Evolutionary conservation across 2,888 invertebrate genomes (phyloP), one percentile per base, ranked within the genome.

Genomic region (Venusia cambrica): DNA sequence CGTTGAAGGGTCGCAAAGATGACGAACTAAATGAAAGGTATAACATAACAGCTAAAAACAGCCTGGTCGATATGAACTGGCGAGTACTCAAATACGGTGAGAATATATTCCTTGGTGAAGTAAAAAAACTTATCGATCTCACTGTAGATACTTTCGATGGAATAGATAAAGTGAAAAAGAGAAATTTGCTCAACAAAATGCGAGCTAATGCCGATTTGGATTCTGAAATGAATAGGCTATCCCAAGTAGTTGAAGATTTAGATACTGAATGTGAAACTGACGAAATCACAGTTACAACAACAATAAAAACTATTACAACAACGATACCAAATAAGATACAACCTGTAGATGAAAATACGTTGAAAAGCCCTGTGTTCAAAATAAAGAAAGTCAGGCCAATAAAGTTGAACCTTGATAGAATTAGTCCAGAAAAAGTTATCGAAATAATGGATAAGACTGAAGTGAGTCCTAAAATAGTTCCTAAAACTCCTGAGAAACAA

Each of bases 51-150:
- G 73, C 83, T 2, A 77, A 63, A 24, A 81, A 85, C 21, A 84
- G 83, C 26, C 45, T 85, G 0, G 51, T 80, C 0, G 77, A 87
- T 51, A 87, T 87, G 87, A 80, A 88, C 39, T 87, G 85, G 78
- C 64, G 87, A 4, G 84, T 88, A 0, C 53, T 88, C 0, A 87
- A 85, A 35, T 88, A 88, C 25, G 88, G 87, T 0, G 87, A 88
- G 32, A 87, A 78, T 46, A 84, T 88, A 25, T 66, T 87, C 1
- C 44, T 84, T n/a, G 83, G 81, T 1, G 88, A 88, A 52, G 52
- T 81, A 0, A 84, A 77, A 36, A 81, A 83, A 32, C 35, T 88
- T 1, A 72, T 78, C 1, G 87, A 88, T 49, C 32, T 74, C 3
- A 68, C 70, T 2, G 51, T 70, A n/a, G 75, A 77, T 20, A 46